Conservation (phyloP, 1,140 invertebrate genomes). For the Dendroctonus valens region DNA sequence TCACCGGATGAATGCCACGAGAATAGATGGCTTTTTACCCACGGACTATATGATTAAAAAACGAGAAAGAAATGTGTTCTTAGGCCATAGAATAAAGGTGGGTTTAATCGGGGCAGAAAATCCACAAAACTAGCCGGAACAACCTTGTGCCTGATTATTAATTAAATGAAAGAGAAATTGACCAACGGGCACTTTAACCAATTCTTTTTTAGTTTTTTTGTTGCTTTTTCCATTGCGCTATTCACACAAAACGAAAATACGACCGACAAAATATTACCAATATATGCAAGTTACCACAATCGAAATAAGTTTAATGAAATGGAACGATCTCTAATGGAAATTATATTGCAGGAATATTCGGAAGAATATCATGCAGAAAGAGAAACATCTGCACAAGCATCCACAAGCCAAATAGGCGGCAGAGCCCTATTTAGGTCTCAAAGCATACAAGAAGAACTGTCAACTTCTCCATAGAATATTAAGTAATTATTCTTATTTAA, state of each 20-base stretch:
- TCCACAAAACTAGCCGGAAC: no score
- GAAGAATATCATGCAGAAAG: conserved; percentile 72
- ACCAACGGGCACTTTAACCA: no score
- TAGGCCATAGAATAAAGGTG: conserved; percentile 72
- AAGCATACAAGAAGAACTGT: conserved; percentile 78
- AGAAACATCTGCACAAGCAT: conserved; percentile 58
- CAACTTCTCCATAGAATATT: conserved; percentile 55
- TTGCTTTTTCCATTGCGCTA: no score
- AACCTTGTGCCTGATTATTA: no score
- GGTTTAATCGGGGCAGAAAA: conserved; percentile 1
- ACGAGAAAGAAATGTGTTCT: conserved; percentile 82
- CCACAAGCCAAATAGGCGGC: conserved; percentile 54
- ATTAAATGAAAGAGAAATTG: no score
- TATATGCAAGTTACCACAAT: not conserved
- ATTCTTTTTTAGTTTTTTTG: no score
- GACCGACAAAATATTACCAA: not conserved
- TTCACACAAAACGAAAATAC: no score
- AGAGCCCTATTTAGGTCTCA: conserved; percentile 68
- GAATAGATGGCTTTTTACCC: conserved; percentile 89
- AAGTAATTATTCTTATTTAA: conserved; percentile 12
- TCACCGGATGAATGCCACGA: conserved; percentile 91
- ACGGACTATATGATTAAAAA: conserved; percentile 92
- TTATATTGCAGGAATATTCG: conserved; percentile 60
- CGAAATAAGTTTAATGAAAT: not conserved
- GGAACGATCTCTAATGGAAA: conserved; percentile 41